Base-by-base conservation (phyloP, 2,113 vertebrate species). In the Nerophis ophidion region DNA sequence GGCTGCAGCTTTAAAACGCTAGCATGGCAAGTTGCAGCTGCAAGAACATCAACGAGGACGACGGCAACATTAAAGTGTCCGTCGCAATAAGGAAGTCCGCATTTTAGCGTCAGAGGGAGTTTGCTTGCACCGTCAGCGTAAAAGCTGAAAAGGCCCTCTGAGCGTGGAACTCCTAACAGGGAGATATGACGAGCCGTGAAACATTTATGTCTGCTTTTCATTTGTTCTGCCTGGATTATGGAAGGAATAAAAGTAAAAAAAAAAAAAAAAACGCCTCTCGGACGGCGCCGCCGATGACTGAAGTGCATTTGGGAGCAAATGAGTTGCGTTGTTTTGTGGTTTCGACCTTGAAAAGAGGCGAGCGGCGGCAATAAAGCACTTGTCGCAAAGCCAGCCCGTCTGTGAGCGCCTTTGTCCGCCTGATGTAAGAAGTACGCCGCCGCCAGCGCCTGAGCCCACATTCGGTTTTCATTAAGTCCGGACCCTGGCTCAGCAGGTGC, bases 171-270 rank as follows among this genome's bases (percentile, higher is more conserved):
- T 51, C 54, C 69, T 65, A 79, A 81, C 57, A 63, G 60, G 9
- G 63, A 81, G 75, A 82, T 74, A 26, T 76, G 81, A 83, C 80
- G 74, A 74, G 60, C 75, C 66, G 60, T 55, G 65, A 76, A 76
- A 81, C 65, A 71, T 77, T 61, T 67, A 66, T 66, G 63, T 67
- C n/a, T 7, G 0, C 52, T 67, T 82, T 79, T 76, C 74, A 76
- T 78, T 76, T 72, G 68, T 70, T 75, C 79, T 72, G 72, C 64
- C 63, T 54, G 68, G 71, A 74, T 63, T 75, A 68, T 51, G 48
- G 57, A 48, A 71, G 68, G 13, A 33, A 50, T 40, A 40, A 13
- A 26, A 13, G 4, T 9, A 4, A 19, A 14, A 66, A 36, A 54
- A 61, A n/a, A n/a, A n/a, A n/a, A n/a, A n/a, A n/a, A n/a, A n/a